phyloP scores from a whole-genome alignment of 2,888 invertebrate species.

The Cryptophagus acutangulus region DNA sequence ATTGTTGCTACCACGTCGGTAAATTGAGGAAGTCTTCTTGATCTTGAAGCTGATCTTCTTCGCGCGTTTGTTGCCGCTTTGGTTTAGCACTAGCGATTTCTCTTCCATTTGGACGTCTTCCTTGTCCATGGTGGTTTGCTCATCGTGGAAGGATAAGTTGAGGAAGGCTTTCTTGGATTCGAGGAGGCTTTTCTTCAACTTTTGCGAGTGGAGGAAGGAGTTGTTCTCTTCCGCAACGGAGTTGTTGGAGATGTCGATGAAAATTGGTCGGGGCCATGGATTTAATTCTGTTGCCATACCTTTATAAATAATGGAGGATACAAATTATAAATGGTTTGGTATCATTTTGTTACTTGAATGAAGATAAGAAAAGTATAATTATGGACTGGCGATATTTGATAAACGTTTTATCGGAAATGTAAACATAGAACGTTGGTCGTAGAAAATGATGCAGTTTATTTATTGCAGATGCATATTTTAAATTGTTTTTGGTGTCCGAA shows the following conservation, averaged over 20 bases:
- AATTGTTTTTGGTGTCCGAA: too few relatives aligned
- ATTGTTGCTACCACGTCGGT: conserved; percentile 49
- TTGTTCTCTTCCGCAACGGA: conserved; percentile 6
- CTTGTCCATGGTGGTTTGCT: too few relatives aligned
- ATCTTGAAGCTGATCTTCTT: conserved; percentile 61
- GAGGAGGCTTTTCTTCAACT: conserved; percentile 27
- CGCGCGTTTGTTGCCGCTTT: conserved; percentile 27
- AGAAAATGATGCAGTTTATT: too few relatives aligned
- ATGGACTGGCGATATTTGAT: too few relatives aligned
- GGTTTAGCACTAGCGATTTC: conserved; percentile 12
- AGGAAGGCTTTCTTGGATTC: conserved; percentile 38
- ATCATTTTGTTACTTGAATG: too few relatives aligned
- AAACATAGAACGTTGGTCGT: too few relatives aligned
- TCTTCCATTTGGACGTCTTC: conserved; percentile 25
- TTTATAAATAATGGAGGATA: conserved; percentile 4
- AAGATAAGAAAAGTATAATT: too few relatives aligned
- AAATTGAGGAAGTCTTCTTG: conserved; percentile 49
- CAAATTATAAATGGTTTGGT: too few relatives aligned
- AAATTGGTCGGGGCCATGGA: conserved; percentile 14
- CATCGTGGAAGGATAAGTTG: conserved; percentile 23
- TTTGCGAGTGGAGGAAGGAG: conserved; percentile 21
- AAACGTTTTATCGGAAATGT: too few relatives aligned
- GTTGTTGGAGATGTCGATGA: conserved; percentile 5
- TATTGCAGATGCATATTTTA: too few relatives aligned
- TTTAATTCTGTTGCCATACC: conserved; percentile 28